These are phyloP conservation scores for Nephrotoma guestfalica DNA, from an alignment of 2,888 invertebrate species.

Conservation along the genomic window DNA sequence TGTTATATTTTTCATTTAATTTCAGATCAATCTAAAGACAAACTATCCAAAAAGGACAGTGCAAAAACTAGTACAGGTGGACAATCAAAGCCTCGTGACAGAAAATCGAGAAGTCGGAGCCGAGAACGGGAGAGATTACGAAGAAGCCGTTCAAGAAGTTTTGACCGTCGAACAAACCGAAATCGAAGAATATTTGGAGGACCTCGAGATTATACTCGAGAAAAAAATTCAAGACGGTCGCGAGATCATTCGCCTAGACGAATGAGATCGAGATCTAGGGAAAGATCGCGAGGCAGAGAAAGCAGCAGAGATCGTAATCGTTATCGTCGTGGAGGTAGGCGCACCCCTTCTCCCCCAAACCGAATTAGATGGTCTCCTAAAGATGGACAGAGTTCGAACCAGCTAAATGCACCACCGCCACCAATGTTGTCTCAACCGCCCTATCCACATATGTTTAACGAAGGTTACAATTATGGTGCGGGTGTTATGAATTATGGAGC, in stretches of 20 bases:
- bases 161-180: constrained; percentile 9
- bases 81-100: constrained; percentile 11
- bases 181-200: constrained; percentile 17
- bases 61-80: neutral
- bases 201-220: constrained; percentile 9
- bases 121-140: constrained; percentile 7
- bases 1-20: neutral
- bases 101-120: constrained; percentile 14
- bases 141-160: constrained; percentile 15
- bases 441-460: constrained; percentile 20
- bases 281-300: constrained; percentile 16
- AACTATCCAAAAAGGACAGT: neutral
- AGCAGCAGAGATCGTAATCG: constrained; percentile 16
- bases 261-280: constrained; percentile 8
- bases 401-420: constrained; percentile 14
- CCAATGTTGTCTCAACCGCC: constrained; percentile 14
- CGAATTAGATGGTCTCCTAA: constrained; percentile 1
- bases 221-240: constrained; percentile 17
- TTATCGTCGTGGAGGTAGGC: constrained; percentile 18
- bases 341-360: constrained; percentile 22
- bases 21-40: neutral
- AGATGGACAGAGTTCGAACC: neutral
- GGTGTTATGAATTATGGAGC: constrained; percentile 20
- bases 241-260: constrained; percentile 17
- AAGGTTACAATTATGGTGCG: constrained; percentile 21